Percentiles rank a stretch among this genome's conserved stretches.
Evolutionary conservation across 2,113 vertebrate genomes (phyloP).

Genomic region (Bubo blakistoni): DNA sequence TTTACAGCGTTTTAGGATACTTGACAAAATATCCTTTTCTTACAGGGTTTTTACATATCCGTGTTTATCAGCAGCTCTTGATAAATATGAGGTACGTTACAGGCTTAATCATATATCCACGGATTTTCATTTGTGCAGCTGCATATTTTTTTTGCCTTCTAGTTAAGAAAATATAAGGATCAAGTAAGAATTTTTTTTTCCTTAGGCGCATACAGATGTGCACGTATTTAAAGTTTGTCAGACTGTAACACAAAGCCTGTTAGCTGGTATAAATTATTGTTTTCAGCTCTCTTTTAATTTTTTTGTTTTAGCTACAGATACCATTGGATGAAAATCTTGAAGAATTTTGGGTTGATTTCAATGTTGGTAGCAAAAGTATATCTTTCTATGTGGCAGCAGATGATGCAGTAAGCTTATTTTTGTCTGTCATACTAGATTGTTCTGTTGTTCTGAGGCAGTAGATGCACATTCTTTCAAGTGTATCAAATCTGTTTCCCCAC

Average conservation of each 20-base stretch:
- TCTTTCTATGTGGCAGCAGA: slow-evolving; percentile 89
- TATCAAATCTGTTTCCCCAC: neutral
- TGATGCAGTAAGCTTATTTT: slow-evolving; percentile 71
- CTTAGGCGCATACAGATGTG: neutral
- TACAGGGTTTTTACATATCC: slow-evolving; percentile 80
- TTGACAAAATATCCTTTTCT: slow-evolving; percentile 32
- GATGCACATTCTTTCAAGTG: neutral
- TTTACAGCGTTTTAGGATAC: neutral
- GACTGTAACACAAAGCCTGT: neutral
- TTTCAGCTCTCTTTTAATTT: neutral
- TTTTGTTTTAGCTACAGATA: slow-evolving; percentile 80
- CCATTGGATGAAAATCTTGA: slow-evolving; percentile 92
- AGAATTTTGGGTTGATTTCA: slow-evolving; percentile 98
- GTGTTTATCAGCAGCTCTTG: slow-evolving; percentile 74
- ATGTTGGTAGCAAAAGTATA: slow-evolving; percentile 85
- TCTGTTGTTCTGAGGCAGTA: neutral
- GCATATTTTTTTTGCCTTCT: neutral
- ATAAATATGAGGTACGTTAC: slow-evolving; percentile 71
- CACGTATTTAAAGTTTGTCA: neutral
- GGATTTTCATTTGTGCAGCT: neutral
- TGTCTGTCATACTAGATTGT: neutral
- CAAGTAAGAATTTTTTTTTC: neutral
- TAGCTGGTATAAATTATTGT: neutral
- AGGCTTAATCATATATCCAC: neutral
- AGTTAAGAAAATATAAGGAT: neutral